Percentiles rank a stretch among this genome's conserved stretches.
These are phyloP conservation scores for Octopus sinensis DNA, from an alignment of 1,140 invertebrate genomes.

Conservation along the genomic window DNA sequence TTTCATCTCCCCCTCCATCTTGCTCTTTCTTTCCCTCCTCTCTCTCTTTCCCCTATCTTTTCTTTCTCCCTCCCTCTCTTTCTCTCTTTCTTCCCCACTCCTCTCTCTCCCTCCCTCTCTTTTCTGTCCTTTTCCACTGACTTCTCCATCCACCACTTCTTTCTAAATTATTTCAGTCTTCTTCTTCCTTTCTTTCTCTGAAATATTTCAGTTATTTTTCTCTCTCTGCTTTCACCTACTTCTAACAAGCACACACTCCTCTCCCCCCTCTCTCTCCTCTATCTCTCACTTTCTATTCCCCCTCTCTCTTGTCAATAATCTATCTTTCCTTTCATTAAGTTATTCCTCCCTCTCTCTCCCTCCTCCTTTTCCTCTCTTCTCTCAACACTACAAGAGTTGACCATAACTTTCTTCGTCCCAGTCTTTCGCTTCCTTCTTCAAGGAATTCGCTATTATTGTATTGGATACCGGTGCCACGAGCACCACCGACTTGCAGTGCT, in stretches of 20 bases:
- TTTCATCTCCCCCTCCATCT: background rate
- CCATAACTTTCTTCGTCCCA: background rate
- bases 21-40: background rate
- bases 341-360: background rate
- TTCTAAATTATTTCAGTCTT: background rate
- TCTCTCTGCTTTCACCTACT: background rate
- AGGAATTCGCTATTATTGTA: no score
- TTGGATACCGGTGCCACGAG: no score
- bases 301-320: background rate
- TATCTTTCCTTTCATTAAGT: background rate
- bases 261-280: background rate
- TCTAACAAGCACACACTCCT: background rate
- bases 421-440: background rate
- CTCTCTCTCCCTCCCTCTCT: conserved; percentile 12
- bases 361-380: background rate
- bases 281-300: background rate
- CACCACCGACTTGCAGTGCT: no score
- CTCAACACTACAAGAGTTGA: background rate
- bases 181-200: background rate
- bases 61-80: background rate
- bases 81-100: background rate
- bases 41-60: background rate
- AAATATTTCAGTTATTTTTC: background rate
- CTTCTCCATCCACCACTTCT: background rate
- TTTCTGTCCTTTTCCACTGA: background rate